These are phyloP conservation scores for Styela clava DNA, from an alignment of 23 tunicate genomes.

Conservation along the genomic window DNA sequence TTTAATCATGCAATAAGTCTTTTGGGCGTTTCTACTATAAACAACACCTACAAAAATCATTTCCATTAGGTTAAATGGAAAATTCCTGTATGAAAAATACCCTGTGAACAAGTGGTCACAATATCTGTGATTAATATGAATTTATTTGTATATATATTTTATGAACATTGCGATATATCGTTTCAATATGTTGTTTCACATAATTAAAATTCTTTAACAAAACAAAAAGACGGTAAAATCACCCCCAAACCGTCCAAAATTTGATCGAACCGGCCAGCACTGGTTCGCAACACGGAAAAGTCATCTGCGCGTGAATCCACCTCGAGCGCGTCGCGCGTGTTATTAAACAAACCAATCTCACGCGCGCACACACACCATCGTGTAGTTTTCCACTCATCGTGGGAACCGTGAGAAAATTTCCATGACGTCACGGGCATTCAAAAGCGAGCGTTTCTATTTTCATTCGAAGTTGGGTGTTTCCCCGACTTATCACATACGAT, in stretches of 20 bases:
- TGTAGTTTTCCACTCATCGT: conserved; percentile 31
- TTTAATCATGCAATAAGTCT: too few species aligned
- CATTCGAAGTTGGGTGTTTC: neutral
- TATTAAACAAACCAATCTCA: conserved; percentile 19
- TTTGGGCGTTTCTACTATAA: too few species aligned
- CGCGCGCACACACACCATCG: conserved; percentile 26
- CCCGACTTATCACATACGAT: too few species aligned
- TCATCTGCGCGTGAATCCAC: conserved; percentile 7
- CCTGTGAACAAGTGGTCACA: too few species aligned
- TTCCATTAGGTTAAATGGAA: too few species aligned
- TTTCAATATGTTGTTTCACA: too few species aligned
- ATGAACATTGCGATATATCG: too few species aligned
- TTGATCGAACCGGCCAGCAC: conserved; percentile 23
- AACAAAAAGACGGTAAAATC: neutral
- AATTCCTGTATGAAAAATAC: too few species aligned
- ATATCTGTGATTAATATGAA: too few species aligned
- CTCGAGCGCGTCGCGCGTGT: conserved; percentile 14
- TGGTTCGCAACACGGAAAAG: conserved; percentile 22
- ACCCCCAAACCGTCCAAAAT: neutral
- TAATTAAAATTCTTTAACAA: neutral
- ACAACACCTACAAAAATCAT: too few species aligned
- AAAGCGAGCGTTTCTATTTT: neutral
- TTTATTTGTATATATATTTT: too few species aligned
- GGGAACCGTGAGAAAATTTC: conserved; percentile 59
- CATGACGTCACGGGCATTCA: conserved; percentile 79